Evolutionary conservation across 1,140 invertebrate genomes (phyloP).

Genomic region (Argopecten irradians): DNA sequence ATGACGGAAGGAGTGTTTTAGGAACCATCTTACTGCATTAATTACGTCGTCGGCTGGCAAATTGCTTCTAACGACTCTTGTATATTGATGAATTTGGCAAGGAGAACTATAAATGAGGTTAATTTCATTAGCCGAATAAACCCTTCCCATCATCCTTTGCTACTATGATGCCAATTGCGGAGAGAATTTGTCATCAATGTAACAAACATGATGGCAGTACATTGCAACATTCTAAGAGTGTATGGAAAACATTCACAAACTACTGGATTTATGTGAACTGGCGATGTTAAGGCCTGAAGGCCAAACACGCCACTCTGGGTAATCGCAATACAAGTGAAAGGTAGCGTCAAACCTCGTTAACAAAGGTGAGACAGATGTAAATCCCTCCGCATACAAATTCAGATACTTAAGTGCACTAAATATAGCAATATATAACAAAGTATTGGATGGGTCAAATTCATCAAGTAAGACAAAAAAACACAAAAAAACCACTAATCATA

Average conservation of each 20-base stretch:
- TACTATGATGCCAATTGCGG: not conserved
- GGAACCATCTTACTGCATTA: not conserved
- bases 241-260: not conserved
- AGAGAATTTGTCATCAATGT: constrained; percentile 22
- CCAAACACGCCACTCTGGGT: not conserved
- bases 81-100: constrained; percentile 23
- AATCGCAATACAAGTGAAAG: not conserved
- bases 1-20: not conserved
- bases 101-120: constrained; percentile 6
- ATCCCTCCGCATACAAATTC: no score
- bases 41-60: not conserved
- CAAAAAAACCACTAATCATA: not conserved
- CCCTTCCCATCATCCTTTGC: not conserved
- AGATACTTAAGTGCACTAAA: no score
- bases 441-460: no score
- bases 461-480: not conserved
- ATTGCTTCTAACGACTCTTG: constrained; percentile 16
- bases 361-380: not conserved
- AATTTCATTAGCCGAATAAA: constrained; percentile 23
- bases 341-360: not conserved
- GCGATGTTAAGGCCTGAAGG: not conserved
- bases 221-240: not conserved
- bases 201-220: not conserved
- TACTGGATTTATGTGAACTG: not conserved
- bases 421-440: no score